These are phyloP conservation scores for Oppia nitens DNA, from an alignment of 1,140 invertebrate species.

Conservation along the genomic window DNA sequence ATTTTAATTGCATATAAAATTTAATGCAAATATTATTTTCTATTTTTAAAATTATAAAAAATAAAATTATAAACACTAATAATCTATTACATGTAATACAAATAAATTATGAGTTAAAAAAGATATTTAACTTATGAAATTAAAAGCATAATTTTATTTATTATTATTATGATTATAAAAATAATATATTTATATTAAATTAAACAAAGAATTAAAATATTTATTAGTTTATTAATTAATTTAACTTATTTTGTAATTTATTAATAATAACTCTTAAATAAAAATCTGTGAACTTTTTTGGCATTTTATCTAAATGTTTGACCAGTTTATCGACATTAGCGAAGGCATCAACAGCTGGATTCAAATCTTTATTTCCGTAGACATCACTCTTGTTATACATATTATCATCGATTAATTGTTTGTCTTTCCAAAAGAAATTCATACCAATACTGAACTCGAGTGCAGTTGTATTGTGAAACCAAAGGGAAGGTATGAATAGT, in stretches of 20 bases:
- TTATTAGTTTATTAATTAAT: background rate
- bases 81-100: too few relatives aligned
- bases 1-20: too few relatives aligned
- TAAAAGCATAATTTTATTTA: too few relatives aligned
- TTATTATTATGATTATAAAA: too few relatives aligned
- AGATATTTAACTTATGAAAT: too few relatives aligned
- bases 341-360: conserved; percentile 32
- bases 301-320: conserved; percentile 32
- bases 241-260: conserved; percentile 1
- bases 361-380: conserved; percentile 40
- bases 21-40: too few relatives aligned
- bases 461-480: conserved; percentile 41
- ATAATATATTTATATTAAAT: too few relatives aligned
- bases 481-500: conserved; percentile 43
- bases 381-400: conserved; percentile 39
- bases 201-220: too few relatives aligned
- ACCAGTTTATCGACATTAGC: conserved; percentile 34
- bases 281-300: conserved; percentile 35
- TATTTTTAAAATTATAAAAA: too few relatives aligned
- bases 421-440: conserved; percentile 40
- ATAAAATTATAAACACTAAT: too few relatives aligned
- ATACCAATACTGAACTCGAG: conserved; percentile 37
- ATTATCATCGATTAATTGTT: conserved; percentile 8
- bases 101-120: too few relatives aligned
- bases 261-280: conserved; percentile 24